Evolutionary conservation across 2,797 vertebrate species (phyloP).

Genomic region (Huso huso): DNA sequence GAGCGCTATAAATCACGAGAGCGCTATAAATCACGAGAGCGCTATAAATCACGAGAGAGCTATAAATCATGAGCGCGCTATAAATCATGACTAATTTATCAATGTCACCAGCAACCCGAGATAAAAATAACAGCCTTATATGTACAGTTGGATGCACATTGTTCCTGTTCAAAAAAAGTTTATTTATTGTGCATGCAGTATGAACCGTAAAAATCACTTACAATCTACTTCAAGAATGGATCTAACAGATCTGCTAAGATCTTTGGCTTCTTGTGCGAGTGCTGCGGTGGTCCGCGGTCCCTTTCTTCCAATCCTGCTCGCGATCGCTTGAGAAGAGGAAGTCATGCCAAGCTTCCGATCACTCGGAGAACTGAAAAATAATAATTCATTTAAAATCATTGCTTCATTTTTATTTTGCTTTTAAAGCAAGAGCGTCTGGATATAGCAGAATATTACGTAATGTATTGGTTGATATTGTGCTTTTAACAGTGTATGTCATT

Average conservation of each 20-base stretch:
- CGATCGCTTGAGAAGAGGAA: constrained; percentile 36
- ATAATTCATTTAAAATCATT: background rate
- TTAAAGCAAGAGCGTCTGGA: background rate
- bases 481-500: too few species aligned
- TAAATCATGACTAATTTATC: too few species aligned
- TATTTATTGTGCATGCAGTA: background rate
- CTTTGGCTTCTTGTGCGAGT: constrained; percentile 72
- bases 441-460: too few species aligned
- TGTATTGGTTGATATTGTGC: too few species aligned
- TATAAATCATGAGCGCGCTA: too few species aligned
- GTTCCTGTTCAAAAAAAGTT: too few species aligned
- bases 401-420: background rate
- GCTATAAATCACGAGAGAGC: too few species aligned
- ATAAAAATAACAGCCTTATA: too few species aligned
- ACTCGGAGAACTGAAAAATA: constrained; percentile 44
- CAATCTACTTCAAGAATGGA: constrained; percentile 74
- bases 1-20: too few species aligned
- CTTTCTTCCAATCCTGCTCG: constrained; percentile 48
- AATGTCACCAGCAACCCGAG: too few species aligned
- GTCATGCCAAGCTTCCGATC: constrained; percentile 54
- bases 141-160: too few species aligned
- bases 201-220: constrained; percentile 57
- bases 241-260: constrained; percentile 68
- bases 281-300: constrained; percentile 48
- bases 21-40: too few species aligned